Evolutionary conservation across 2,888 invertebrate species (phyloP).

Genomic region (Malacosoma neustria): DNA sequence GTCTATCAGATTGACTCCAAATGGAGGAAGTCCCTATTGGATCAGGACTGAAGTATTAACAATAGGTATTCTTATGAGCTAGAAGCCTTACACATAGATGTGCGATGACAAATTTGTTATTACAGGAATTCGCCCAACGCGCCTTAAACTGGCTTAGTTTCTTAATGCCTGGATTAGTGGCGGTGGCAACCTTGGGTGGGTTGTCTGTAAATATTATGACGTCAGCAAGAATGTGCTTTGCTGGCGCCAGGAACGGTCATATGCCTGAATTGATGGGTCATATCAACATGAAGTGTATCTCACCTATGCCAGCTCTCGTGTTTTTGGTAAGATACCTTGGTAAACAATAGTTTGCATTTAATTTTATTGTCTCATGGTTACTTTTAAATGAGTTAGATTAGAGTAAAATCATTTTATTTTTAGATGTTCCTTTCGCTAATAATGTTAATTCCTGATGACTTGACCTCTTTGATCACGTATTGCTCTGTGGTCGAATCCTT

Average conservation of each 20-base stretch:
- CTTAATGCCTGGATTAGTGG: conserved; percentile 93
- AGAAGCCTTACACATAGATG: too few relatives aligned
- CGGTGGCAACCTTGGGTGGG: conserved; percentile 93
- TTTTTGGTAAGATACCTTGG: conserved; percentile 87
- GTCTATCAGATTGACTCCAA: too few relatives aligned
- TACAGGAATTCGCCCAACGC: conserved; percentile 87
- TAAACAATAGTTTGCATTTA: too few relatives aligned
- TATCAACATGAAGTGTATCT: conserved; percentile 82
- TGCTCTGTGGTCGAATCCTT: conserved; percentile 94
- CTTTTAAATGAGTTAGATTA: too few relatives aligned
- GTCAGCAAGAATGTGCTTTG: conserved; percentile 93
- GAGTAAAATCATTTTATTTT: too few relatives aligned
- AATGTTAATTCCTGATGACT: conserved; percentile 89
- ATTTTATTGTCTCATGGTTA: too few relatives aligned
- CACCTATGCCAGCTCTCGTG: conserved; percentile 86
- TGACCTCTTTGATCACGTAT: conserved; percentile 91
- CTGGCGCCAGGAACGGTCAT: conserved; percentile 92
- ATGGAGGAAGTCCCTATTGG: too few relatives aligned
- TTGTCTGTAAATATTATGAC: conserved; percentile 97
- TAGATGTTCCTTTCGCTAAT: conserved; percentile 88
- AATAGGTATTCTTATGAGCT: too few relatives aligned
- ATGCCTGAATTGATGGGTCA: conserved; percentile 88
- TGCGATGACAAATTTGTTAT: too few relatives aligned
- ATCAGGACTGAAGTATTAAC: too few relatives aligned
- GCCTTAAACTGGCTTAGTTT: conserved; percentile 84